phyloP scores from a whole-genome alignment of 2,888 invertebrate species.

The Heliothis peltigera region DNA sequence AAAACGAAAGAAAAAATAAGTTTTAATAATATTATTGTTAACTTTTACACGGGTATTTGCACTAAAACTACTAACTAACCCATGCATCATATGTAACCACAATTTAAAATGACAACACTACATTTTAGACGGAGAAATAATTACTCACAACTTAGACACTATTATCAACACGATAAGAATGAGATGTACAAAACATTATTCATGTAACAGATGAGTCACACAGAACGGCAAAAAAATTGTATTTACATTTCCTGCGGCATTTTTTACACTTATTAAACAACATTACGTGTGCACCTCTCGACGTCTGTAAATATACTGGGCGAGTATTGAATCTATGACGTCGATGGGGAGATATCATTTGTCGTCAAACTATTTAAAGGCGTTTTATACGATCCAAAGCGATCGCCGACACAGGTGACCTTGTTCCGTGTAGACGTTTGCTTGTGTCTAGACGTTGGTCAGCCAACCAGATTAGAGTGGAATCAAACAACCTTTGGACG shows the following conservation, averaged over 20 bases:
- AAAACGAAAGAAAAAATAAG: too few species aligned
- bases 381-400: too few species aligned
- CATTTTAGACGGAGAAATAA: conserved; percentile 22
- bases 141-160: conserved; percentile 7
- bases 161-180: conserved; percentile 7
- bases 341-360: conserved; percentile 17
- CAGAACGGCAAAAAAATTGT: conserved; percentile 45
- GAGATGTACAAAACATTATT: conserved; percentile 3
- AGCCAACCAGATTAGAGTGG: too few species aligned
- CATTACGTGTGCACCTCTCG: conserved; percentile 58
- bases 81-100: conserved; percentile 2
- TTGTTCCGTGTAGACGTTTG: too few species aligned
- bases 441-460: too few species aligned
- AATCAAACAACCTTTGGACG: too few species aligned
- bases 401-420: too few species aligned
- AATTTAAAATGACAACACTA: conserved; percentile 3
- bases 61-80: background rate
- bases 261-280: conserved; percentile 84
- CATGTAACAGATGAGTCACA: conserved; percentile 21
- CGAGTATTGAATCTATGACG: conserved; percentile 5
- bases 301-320: conserved; percentile 23
- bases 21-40: too few species aligned
- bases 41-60: too few species aligned
- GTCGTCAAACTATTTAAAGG: conserved; percentile 23
- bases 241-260: conserved; percentile 83